phyloP scores from a whole-genome alignment of 64 coral and sea anemone species.

The Actinia equina region DNA sequence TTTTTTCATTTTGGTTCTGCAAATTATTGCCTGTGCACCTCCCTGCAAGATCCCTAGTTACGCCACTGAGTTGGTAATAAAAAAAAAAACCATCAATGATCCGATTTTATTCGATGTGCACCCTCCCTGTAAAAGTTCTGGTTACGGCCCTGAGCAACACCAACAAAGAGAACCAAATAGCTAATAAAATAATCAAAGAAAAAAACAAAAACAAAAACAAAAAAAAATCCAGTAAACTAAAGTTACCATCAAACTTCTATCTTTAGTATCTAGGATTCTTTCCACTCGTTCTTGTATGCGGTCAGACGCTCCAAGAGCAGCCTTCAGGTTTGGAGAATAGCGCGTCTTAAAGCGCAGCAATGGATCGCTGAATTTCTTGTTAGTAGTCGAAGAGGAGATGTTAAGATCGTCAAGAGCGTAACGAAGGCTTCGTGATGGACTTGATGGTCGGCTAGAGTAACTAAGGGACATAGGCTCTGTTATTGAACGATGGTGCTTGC shows the following conservation, averaged over 20 bases:
- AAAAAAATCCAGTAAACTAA: not conserved
- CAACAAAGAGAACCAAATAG: not conserved
- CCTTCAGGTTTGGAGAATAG: conserved; percentile 88
- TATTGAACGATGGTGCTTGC: conserved; percentile 73
- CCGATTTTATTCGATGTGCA: no score
- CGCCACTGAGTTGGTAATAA: no score
- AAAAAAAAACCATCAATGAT: no score
- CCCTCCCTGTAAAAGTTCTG: no score
- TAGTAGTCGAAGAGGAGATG: conserved; percentile 35
- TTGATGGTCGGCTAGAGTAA: conserved; percentile 73
- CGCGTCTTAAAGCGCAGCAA: conserved; percentile 79
- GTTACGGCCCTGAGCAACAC: no score
- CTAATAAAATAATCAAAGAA: no score
- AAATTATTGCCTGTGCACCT: no score
- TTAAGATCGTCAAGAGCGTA: conserved; percentile 91
- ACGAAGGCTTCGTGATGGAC: conserved; percentile 71
- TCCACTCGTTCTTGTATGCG: conserved; percentile 93
- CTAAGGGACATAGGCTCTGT: conserved; percentile 73
- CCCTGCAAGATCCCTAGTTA: no score
- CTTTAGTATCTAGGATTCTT: conserved; percentile 63
- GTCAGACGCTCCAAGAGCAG: conserved; percentile 90
- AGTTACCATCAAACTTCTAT: conserved; percentile 5
- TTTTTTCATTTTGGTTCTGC: no score
- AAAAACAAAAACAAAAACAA: no score
- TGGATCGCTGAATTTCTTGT: conserved; percentile 82